Base-by-base conservation (phyloP, 2,888 invertebrate genomes). In the Mallateleia sp. region DNA sequence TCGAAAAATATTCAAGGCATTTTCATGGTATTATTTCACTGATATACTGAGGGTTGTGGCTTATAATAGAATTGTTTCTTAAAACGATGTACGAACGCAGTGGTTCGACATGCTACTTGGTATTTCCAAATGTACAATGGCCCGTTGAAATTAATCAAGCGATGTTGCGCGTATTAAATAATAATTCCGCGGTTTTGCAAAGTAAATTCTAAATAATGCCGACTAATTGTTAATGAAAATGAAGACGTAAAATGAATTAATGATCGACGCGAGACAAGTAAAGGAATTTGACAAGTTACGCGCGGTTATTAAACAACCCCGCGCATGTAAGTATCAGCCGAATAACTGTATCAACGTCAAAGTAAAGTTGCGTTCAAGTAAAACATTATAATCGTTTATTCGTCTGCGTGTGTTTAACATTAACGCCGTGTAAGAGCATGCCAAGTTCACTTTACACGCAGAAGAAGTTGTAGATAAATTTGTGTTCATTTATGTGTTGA, bases 321-420 rank as follows among this genome's bases (percentile, higher is more conserved):
- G n/a, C 42, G 42, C 42, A 42, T 42, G n/a, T 42, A 64, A 64
- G 64, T 64, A 75, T 54, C 54, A 64, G 18, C 14, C 38, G 52
- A 75, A 38, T 60, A 79, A 79, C 69, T 69, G 62, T 50, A 60
- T 69, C 38, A 79, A 50, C 38, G 69, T 69, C 60, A 62, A 60
- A 64, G 54, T 25, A 75, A 56, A 79, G 79, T 79, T 69, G 42
- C 52, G 28, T 28, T 69, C 67, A 22, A 42, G 58, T 58, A 28
- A 50, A 78, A 78, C 78, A 67, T 67, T 67, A 67, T 78, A 78
- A 78, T 67, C 50, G 47, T 32, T 32, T 8, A 32, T 45, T 52
- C 22, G 24, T 25, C 42, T 18, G 58, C 34, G 28, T 67, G 28
- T 42, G 58, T 67, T 47, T 50, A 67, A 58, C 67, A 32, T 18